Percentiles rank a stretch among this genome's conserved stretches.
Conservation (phyloP, 2,113 vertebrate species). For the Malurus melanocephalus region DNA sequence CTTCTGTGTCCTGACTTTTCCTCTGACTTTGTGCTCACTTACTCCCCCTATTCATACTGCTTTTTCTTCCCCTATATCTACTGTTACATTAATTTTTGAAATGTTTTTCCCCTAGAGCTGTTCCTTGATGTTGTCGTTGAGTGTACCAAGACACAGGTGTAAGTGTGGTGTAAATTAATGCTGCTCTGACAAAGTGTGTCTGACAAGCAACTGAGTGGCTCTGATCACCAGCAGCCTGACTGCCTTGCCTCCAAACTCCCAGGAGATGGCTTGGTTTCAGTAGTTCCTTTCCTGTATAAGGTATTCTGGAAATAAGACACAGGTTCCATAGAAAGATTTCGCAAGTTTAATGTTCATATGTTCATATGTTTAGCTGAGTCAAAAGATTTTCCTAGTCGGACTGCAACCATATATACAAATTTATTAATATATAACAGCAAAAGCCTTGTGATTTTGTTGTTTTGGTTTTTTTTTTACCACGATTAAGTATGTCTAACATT, state of each 20-base stretch:
- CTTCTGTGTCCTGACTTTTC: neutral
- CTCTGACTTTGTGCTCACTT: neutral
- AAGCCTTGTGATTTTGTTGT: neutral
- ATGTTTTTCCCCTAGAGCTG: neutral
- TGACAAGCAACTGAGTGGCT: neutral
- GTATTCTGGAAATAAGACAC: neutral
- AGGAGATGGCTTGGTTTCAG: neutral
- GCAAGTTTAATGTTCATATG: neutral
- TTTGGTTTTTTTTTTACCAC: neutral
- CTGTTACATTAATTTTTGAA: neutral
- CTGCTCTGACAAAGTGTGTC: neutral
- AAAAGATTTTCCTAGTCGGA: neutral
- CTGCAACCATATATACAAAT: neutral
- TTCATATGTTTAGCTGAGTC: neutral
- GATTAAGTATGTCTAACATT: neutral
- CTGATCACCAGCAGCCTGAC: neutral
- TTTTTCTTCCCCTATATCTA: neutral
- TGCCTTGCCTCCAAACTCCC: neutral
- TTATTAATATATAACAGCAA: neutral
- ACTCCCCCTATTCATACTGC: fast-evolving
- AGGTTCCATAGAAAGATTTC: neutral
- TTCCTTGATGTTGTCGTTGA: neutral
- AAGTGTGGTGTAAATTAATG: neutral
- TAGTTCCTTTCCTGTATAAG: neutral
- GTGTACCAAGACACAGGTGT: neutral